phyloP scores from a whole-genome alignment of 2,797 vertebrate species.

The Phoxinus dragarum region DNA sequence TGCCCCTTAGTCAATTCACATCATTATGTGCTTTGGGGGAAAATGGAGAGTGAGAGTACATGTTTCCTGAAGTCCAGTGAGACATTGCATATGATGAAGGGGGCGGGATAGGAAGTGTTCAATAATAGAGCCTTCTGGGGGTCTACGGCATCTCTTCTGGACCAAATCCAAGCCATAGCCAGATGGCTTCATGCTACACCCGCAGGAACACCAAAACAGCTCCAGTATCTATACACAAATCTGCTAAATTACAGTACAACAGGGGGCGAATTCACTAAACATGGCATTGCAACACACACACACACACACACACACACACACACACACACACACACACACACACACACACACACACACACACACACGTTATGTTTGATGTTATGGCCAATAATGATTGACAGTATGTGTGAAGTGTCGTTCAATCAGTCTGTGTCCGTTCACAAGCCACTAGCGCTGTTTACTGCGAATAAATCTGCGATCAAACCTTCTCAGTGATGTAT shows the following conservation, averaged over 20 bases:
- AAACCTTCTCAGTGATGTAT: no score
- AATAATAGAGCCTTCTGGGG: conserved; percentile 64
- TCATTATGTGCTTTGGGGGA: conserved; percentile 26
- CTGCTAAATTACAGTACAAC: conserved; percentile 57
- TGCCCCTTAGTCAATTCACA: conserved; percentile 38
- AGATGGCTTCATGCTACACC: conserved; percentile 80
- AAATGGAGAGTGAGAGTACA: conserved; percentile 22
- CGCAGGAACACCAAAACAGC: conserved; percentile 77
- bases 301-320: no score
- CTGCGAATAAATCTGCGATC: no score
- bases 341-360: no score
- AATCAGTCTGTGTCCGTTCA: no score
- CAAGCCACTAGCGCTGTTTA: no score
- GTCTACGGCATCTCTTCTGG: conserved; percentile 71
- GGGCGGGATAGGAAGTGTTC: conserved; percentile 63
- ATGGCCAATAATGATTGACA: no score
- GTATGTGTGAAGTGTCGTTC: no score
- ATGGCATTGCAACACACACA: conserved; percentile 13
- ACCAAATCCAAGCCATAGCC: conserved; percentile 75
- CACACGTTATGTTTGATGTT: no score
- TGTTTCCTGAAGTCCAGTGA: conserved; percentile 24
- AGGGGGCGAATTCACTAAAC: conserved; percentile 34
- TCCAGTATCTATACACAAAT: conserved; percentile 63
- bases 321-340: no score
- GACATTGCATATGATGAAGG: conserved; percentile 43